Percentiles rank a stretch among this genome's conserved stretches.
phyloP scores from a whole-genome alignment of 35 echinoderm and acorn worm genomes.

The Chiridota heheva region DNA sequence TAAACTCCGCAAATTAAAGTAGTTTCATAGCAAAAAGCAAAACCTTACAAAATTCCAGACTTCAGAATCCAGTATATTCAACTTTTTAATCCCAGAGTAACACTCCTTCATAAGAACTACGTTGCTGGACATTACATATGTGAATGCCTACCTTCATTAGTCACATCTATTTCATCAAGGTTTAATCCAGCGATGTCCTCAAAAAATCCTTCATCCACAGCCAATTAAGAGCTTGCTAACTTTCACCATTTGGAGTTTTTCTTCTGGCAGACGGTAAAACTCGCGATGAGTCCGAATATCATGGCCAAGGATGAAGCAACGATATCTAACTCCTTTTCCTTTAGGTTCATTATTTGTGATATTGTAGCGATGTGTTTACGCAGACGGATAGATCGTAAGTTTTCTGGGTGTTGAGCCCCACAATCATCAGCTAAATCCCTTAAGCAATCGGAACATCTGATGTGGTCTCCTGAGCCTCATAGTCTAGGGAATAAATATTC shows the following conservation, averaged over 20 bases:
- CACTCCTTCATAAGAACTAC: too few species aligned
- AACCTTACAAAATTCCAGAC: too few species aligned
- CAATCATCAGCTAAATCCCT: conserved; percentile 33
- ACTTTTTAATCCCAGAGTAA: too few species aligned
- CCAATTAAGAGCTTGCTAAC: conserved; percentile 53
- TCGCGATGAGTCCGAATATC: conserved; percentile 60
- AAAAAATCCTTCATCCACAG: conserved; percentile 61
- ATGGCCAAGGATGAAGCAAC: conserved; percentile 65
- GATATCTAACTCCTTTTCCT: conserved; percentile 74
- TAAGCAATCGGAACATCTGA: conserved; percentile 51
- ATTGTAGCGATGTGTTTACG: conserved; percentile 67
- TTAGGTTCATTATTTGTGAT: conserved; percentile 53
- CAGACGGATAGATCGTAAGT: conserved; percentile 54
- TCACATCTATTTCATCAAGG: too few species aligned
- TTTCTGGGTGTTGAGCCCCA: conserved; percentile 51
- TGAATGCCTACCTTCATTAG: too few species aligned
- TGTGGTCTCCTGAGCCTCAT: conserved; percentile 1
- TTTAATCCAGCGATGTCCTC: conserved; percentile 1
- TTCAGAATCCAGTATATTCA: too few species aligned
- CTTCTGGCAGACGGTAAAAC: conserved; percentile 66
- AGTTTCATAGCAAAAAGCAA: too few species aligned
- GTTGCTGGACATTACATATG: too few species aligned
- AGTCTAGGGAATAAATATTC: background rate
- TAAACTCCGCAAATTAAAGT: too few species aligned
- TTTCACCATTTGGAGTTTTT: conserved; percentile 63